Evolutionary conservation across 2,888 invertebrate species (phyloP), one percentile per base, ranked within the genome.

Genomic region (Ophion costatus): DNA sequence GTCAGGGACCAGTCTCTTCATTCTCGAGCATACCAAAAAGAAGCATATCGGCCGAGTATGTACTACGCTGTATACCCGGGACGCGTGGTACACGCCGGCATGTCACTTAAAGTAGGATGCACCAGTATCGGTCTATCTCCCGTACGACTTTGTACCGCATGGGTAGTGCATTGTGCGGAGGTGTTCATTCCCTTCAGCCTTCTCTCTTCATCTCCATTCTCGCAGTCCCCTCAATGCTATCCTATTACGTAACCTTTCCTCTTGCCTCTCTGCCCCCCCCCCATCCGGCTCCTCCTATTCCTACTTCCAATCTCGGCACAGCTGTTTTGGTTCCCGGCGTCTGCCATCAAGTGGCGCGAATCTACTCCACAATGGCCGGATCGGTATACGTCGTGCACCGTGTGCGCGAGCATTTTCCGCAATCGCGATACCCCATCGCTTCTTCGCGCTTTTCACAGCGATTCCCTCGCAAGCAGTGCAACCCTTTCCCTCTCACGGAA

Each of bases 311-410:
- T 57, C 57, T 33, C 59, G 33, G 57, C 83, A 51, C 83, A 80
- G 70, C 80, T 83, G 83, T 83, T 83, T 83, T 83, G 63, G 56
- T 75, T 64, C 61, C 66, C 70, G 59, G 61, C 80, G 74, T 69
- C 64, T 79, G 79, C 69, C 79, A 70, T 79, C 83, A 61, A 22
- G 51, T 57, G 66, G 33, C 66, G 63, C 66, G 38, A 61, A 73
- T 83, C 64, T 71, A 80, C 70, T 71, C n/a, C 7, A 22, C 22
- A 63, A 42, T 69, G 59, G 22, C 45, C 14, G 29, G 38, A 20
- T 24, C 74, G 69, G 61, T 79, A 63, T 75, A 66, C 64, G 33
- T 20, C 79, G 33, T n/a, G 61, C 24, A 24, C 29, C 45, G 17
- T 66, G 61, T 20, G 33, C 38, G 59, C 45, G 10, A 57, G n/a